Percentiles rank a stretch among this genome's conserved stretches.
Conservation (phyloP, 2,113 vertebrate genomes). For the Aspidoscelis tigris region DNA sequence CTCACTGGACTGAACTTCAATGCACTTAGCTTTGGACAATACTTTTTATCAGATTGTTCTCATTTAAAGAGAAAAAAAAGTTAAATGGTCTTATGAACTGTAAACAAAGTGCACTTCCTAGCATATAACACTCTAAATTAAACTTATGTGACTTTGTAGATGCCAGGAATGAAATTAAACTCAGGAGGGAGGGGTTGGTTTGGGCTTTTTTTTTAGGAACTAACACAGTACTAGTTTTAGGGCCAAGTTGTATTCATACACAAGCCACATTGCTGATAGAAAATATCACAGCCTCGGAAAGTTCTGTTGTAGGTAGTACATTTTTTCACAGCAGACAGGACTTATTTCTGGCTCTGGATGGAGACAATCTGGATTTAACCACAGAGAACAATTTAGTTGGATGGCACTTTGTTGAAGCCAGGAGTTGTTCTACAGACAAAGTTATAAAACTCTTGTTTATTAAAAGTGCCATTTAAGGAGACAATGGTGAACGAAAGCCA, state of each 20-base stretch:
- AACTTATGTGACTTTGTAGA: background rate
- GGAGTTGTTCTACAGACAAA: background rate
- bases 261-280: slow-evolving; percentile 11
- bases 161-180: background rate
- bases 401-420: background rate
- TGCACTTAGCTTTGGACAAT: background rate
- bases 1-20: background rate
- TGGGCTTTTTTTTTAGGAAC: background rate
- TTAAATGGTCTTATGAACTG: background rate
- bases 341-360: slow-evolving; percentile 17
- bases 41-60: background rate
- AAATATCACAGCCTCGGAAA: background rate
- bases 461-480: background rate
- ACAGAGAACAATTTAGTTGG: background rate
- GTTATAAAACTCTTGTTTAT: background rate
- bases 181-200: background rate
- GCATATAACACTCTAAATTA: slow-evolving; percentile 7
- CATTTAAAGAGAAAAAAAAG: background rate
- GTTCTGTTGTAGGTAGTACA: background rate
- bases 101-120: background rate
- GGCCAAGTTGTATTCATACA: background rate
- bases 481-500: background rate
- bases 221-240: background rate
- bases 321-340: slow-evolving; percentile 6
- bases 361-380: slow-evolving; percentile 6